A percentile compares a stretch with the other conserved stretches of the same genome.
Conservation (phyloP, 2,888 invertebrate genomes). For the Rotaria macrura region DNA sequence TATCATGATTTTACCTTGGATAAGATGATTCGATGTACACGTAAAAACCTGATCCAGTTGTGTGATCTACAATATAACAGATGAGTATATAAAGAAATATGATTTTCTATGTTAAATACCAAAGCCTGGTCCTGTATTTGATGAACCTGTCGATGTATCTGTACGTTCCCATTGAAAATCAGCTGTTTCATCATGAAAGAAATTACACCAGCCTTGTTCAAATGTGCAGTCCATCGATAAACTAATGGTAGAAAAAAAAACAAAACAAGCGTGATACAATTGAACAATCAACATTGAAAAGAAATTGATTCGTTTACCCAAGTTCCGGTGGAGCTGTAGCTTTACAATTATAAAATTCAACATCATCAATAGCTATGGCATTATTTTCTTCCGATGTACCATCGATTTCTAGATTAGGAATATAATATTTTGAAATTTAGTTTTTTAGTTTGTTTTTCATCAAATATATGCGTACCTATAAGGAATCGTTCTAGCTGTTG, state of each 20-base stretch:
- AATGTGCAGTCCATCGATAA: conserved; percentile 24
- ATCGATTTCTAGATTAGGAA: background rate
- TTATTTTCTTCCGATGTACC: background rate
- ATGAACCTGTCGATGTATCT: background rate
- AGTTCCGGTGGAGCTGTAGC: background rate
- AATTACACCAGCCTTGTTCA: conserved; percentile 24
- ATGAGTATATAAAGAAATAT: background rate
- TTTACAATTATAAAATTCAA: conserved; percentile 32
- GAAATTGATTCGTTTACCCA: conserved; percentile 6
- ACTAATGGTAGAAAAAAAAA: background rate
- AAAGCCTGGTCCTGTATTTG: conserved; percentile 27
- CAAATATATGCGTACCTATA: background rate
- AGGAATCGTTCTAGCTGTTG: background rate
- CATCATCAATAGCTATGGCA: conserved; percentile 36
- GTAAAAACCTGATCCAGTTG: conserved; percentile 38
- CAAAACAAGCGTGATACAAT: background rate
- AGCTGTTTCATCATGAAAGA: conserved; percentile 12
- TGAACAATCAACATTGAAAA: background rate
- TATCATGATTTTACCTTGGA: conserved; percentile 35
- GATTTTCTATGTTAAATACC: background rate
- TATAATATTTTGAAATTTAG: background rate
- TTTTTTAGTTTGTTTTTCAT: background rate
- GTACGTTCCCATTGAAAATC: conserved; percentile 17
- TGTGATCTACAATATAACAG: conserved; percentile 1
- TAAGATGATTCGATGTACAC: conserved; percentile 39